Evolutionary conservation across 2,888 invertebrate genomes (phyloP).

Genomic region (Caenorhabditis plicata): DNA sequence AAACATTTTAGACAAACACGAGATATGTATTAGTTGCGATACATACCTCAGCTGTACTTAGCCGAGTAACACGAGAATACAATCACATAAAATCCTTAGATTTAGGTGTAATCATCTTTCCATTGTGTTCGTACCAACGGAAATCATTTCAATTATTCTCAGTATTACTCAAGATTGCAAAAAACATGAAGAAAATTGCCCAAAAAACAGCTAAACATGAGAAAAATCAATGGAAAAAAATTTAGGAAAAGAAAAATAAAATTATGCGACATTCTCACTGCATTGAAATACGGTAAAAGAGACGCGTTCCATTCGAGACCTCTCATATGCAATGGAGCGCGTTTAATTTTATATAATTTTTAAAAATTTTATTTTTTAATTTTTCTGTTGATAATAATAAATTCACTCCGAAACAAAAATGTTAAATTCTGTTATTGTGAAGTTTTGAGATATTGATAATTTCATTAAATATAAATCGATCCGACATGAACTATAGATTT

Average conservation of each 20-base stretch:
- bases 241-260: slow-evolving; percentile 22
- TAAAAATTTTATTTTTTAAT: too few species aligned
- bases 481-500: too few species aligned
- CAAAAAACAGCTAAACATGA: too few species aligned
- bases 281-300: slow-evolving; percentile 12
- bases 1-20: background rate
- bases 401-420: too few species aligned
- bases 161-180: slow-evolving; percentile 31
- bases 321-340: slow-evolving; percentile 11
- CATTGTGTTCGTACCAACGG: slow-evolving; percentile 8
- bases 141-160: slow-evolving; percentile 40
- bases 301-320: slow-evolving; percentile 28
- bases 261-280: background rate
- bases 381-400: too few species aligned
- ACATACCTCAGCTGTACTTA: slow-evolving; percentile 33
- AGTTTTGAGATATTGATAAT: too few species aligned
- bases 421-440: too few species aligned
- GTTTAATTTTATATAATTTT: too few species aligned
- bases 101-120: slow-evolving; percentile 36
- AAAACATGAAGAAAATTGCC: slow-evolving; percentile 10
- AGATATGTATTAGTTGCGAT: slow-evolving; percentile 5
- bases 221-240: slow-evolving; percentile 19
- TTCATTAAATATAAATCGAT: too few species aligned
- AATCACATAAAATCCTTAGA: slow-evolving; percentile 22
- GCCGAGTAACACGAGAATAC: slow-evolving; percentile 41